Base-by-base conservation (phyloP, 2,113 vertebrate genomes). In the Percopsis transmontana region DNA sequence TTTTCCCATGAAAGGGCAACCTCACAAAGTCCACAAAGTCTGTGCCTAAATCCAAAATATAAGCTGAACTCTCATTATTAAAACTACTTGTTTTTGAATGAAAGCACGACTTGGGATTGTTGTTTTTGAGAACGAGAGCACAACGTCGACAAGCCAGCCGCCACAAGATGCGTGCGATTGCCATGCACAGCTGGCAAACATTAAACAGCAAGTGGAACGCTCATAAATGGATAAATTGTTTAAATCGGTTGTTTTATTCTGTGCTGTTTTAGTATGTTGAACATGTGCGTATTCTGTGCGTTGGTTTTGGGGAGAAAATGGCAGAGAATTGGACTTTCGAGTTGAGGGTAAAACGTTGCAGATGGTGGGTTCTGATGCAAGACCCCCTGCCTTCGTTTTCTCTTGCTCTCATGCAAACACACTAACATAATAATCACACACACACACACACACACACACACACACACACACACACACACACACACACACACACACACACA, bases 121-220 rank as follows among this genome's bases (percentile, higher is more conserved):
- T n/a, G n/a, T 61, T 73, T 87, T 79, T 79, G 76, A 81, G 82
- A n/a, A 52, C 41, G 76, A 71, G 67, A 65, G 56, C 53, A 72
- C 53, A 68, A 20, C 44, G 52, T 70, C 19, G 11, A 72, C 53
- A 62, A 60, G 63, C 59, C 74, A 20, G 20, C 62, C 16, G 52
- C 83, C 21, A 4, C 72, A 62, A 63, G 70, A 73, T 77, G 67
- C 16, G 19, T 72, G 73, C 51, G 54, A 42, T 70, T 39, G 42
- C 54, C 39, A 15, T 21, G 10, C 39, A 79, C 89, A 91, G 76
- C 78, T 90, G 91, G 82, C 53, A 85, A 68, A 77, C 70, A 90
- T 91, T 91, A 89, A 45, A 61, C 14, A 58, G 65, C 76, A 59
- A 81, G 70, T 71, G 44, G 41, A 72, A 72, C 10, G 1, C 73